Evolutionary conservation across 1,140 invertebrate species (phyloP).

Genomic region (Lasioglossum albipes): DNA sequence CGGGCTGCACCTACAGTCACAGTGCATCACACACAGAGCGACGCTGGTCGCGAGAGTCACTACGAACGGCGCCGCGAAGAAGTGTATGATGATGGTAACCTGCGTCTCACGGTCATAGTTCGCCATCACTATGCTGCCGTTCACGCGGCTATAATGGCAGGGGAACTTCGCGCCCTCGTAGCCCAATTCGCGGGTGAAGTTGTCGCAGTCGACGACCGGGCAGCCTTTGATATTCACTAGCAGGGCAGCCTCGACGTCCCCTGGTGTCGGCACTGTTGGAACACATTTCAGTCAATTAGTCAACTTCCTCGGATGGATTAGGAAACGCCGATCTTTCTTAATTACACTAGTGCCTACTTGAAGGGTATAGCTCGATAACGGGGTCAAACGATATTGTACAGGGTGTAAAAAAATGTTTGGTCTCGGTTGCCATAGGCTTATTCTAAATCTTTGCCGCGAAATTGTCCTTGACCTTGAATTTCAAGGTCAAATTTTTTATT

Average conservation of each 20-base stretch:
- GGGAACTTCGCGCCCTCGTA: constrained; percentile 88
- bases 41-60: constrained; percentile 90
- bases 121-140: constrained; percentile 89
- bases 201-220: constrained; percentile 90
- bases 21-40: constrained; percentile 91
- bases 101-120: constrained; percentile 89
- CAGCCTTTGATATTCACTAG: constrained; percentile 92
- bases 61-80: constrained; percentile 89
- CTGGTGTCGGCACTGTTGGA: constrained; percentile 60
- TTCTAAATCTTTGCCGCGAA: no score
- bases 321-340: no score
- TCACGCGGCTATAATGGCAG: constrained; percentile 91
- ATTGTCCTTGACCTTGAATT: no score
- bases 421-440: no score
- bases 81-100: constrained; percentile 88
- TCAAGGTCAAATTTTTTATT: no score
- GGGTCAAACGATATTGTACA: no score
- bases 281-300: not conserved
- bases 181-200: constrained; percentile 89
- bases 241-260: constrained; percentile 84
- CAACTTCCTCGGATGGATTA: not conserved
- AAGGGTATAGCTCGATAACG: no score
- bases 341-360: no score
- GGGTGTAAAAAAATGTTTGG: no score
- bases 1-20: constrained; percentile 85